Evolutionary conservation across 2,888 invertebrate genomes (phyloP).

Genomic region (Tridacna crocea): DNA sequence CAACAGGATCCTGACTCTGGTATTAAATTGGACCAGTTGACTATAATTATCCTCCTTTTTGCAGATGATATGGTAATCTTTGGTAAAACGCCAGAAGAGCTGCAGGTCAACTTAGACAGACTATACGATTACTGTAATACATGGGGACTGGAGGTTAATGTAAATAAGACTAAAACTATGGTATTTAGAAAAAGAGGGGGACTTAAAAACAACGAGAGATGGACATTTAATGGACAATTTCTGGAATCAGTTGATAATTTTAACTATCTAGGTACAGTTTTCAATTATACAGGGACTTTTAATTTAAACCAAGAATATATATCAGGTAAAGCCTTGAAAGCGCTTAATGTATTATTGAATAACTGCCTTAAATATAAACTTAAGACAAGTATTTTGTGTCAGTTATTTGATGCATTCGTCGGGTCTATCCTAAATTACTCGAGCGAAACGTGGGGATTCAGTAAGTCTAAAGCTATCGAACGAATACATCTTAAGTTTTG

Average conservation of each 20-base stretch:
- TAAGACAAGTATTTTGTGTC: constrained; percentile 1
- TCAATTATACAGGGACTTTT: constrained; percentile 6
- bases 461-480: constrained; percentile 8
- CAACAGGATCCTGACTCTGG: neutral
- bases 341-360: neutral
- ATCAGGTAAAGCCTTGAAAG: neutral
- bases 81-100: neutral
- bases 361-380: neutral
- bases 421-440: neutral
- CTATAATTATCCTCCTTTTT: constrained; percentile 1
- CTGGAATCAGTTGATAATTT: constrained; percentile 12
- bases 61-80: constrained; percentile 18
- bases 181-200: constrained; percentile 17
- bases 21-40: neutral
- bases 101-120: neutral
- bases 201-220: neutral
- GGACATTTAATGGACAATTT: constrained; percentile 8
- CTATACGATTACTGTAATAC: neutral
- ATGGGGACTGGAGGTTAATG: constrained; percentile 14
- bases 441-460: neutral
- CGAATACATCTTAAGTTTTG: constrained; percentile 21
- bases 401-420: constrained; percentile 13
- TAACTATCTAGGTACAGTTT: constrained; percentile 17
- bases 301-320: neutral
- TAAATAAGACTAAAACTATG: constrained; percentile 16